Percentiles rank a stretch among this genome's conserved stretches.
Conservation (phyloP, 1,140 invertebrate genomes). For the Laupala kohalensis region DNA sequence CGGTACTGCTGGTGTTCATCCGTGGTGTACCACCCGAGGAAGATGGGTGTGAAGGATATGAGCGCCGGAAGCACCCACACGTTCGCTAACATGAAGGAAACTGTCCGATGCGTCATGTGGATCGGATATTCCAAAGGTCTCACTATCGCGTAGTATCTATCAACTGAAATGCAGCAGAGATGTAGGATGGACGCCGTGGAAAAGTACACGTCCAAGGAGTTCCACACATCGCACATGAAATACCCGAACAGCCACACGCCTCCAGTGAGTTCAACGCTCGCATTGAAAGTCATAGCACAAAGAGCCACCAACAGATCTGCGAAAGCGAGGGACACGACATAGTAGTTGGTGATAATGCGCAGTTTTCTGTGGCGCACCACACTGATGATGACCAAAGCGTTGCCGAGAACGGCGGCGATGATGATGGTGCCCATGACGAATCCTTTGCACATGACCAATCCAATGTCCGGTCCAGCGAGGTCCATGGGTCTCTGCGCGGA, state of each 20-base stretch:
- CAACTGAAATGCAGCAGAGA: constrained; percentile 87
- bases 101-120: constrained; percentile 70
- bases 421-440: constrained; percentile 72
- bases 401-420: constrained; percentile 72
- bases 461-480: constrained; percentile 22
- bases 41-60: constrained; percentile 92
- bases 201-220: constrained; percentile 89
- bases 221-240: constrained; percentile 87
- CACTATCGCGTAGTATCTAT: constrained; percentile 79
- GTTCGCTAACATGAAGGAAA: constrained; percentile 66
- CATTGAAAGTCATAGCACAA: constrained; percentile 92
- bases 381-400: constrained; percentile 70
- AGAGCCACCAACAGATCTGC: constrained; percentile 85
- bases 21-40: constrained; percentile 83
- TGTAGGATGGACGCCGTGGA: constrained; percentile 89
- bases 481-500: constrained; percentile 28
- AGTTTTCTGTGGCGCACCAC: constrained; percentile 53
- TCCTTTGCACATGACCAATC: constrained; percentile 46
- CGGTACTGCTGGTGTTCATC: constrained; percentile 56
- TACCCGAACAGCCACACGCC: constrained; percentile 74
- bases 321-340: constrained; percentile 83
- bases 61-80: constrained; percentile 85
- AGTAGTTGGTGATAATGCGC: constrained; percentile 84
- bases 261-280: constrained; percentile 65
- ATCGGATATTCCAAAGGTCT: constrained; percentile 77